Evolutionary conservation across 2,888 invertebrate genomes (phyloP).

Genomic region (Scaptomyza caliginosa): DNA sequence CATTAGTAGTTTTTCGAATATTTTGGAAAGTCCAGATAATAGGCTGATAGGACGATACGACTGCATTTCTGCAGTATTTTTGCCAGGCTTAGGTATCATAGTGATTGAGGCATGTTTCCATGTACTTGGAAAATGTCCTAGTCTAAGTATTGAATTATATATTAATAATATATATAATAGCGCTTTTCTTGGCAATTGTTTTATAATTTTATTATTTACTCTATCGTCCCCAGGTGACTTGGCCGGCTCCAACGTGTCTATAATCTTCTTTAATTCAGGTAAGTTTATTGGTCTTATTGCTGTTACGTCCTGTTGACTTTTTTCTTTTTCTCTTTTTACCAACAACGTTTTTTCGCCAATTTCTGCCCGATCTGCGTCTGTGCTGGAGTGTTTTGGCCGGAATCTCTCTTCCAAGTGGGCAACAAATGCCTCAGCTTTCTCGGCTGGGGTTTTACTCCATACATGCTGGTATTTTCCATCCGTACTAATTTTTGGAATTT

Average conservation of each 20-base stretch:
- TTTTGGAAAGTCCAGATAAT: neutral
- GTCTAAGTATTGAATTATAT: neutral
- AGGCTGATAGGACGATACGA: neutral
- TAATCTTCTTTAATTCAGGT: neutral
- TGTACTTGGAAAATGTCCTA: neutral
- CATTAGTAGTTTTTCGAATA: neutral
- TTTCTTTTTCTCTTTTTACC: neutral
- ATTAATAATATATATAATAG: neutral
- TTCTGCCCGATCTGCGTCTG: neutral
- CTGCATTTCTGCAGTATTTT: neutral
- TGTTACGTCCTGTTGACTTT: neutral
- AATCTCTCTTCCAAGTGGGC: conserved; percentile 3
- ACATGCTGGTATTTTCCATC: too few species aligned
- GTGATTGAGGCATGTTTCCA: neutral
- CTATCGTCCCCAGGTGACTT: conserved; percentile 8
- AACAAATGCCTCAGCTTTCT: conserved; percentile 1
- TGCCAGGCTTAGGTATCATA: neutral
- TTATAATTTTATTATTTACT: conserved; percentile 1
- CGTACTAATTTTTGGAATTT: neutral
- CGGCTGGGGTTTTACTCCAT: neutral
- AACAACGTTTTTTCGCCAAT: neutral
- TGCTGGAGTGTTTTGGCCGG: neutral
- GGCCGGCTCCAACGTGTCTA: neutral
- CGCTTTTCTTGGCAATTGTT: neutral
- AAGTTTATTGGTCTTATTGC: neutral